These are phyloP conservation scores for Bellardia bayeri DNA, from an alignment of 2,888 invertebrate genomes.

Conservation along the genomic window DNA sequence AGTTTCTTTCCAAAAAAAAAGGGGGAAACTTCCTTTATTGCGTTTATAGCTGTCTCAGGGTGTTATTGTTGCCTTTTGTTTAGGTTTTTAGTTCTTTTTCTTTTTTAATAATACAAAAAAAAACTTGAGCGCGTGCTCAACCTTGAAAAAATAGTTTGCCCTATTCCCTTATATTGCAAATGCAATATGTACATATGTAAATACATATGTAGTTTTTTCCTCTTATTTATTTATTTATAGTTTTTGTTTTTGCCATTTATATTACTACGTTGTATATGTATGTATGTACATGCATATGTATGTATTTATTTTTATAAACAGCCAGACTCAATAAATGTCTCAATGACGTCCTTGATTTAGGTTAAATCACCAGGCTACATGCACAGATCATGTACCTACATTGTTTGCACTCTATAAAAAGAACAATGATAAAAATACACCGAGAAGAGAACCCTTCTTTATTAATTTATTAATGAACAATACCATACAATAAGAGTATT, in stretches of 20 bases:
- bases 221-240: conserved; percentile 28
- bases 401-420: conserved; percentile 37
- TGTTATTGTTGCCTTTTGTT: neutral
- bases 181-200: neutral
- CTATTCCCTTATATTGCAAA: conserved; percentile 81
- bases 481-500: neutral
- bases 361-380: conserved; percentile 76
- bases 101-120: neutral
- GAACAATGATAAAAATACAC: conserved; percentile 44
- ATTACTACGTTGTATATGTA: too few species aligned
- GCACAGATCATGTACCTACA: conserved; percentile 40
- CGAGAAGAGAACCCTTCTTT: conserved; percentile 34
- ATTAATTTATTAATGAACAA: conserved; percentile 34
- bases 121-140: conserved; percentile 70
- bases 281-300: too few species aligned
- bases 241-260: conserved; percentile 28
- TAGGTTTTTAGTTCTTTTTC: neutral
- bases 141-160: conserved; percentile 83
- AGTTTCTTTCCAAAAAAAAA: too few species aligned
- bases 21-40: too few species aligned
- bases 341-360: conserved; percentile 83
- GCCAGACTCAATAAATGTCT: conserved; percentile 76
- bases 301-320: conserved; percentile 52
- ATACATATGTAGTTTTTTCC: neutral
- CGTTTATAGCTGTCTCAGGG: too few species aligned